Evolutionary conservation across 2,797 vertebrate genomes (phyloP), one percentile per base, ranked within the genome.

Genomic region (Micropoecilia bifurca): DNA sequence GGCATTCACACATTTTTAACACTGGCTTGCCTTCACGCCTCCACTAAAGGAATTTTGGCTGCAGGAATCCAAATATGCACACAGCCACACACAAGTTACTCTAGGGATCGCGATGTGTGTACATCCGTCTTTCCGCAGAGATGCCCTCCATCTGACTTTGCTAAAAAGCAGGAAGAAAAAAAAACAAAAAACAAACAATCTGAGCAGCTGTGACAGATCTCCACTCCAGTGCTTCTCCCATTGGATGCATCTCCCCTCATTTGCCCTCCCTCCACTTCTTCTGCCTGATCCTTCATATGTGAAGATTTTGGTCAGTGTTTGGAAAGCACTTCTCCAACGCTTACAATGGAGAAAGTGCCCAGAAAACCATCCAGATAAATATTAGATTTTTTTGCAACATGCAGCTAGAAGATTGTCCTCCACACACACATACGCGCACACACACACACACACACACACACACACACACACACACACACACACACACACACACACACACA

Each of bases 1-100:
- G 85, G 81, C 84, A 43, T 90, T 90, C 82, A 46, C 80, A 86
- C 76, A 86, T 75, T 74, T 81, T 87, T 90, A 83, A 71, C 90
- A 90, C 82, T 73, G 69, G 68, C 78, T 73, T 78, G 82, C 80
- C 80, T 80, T 80, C 71, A 77, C 76, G 74, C 78, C 68, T 78
- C 84, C 83, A 80, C 80, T 59, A 3, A 78, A 79, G 66, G 77
- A 76, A 85, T 85, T 80, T 79, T 71, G n/a, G 73, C 76, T 57
- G 73, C 72, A 73, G 78, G 69, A 85, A 83, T 57, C 14, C 72
- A 80, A 66, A 88, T 59, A 47, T 20, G 33, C 75, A 75, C 73
- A 68, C 79, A 77, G 43, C 75, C 61, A 76, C 79, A 78, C 48
- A 80, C 61, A 79, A 57, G 33, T 63, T 36, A 78, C 87, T 85